Evolutionary conservation across 2,888 invertebrate genomes (phyloP), one percentile per base, ranked within the genome.

Genomic region (Acleris cristana): DNA sequence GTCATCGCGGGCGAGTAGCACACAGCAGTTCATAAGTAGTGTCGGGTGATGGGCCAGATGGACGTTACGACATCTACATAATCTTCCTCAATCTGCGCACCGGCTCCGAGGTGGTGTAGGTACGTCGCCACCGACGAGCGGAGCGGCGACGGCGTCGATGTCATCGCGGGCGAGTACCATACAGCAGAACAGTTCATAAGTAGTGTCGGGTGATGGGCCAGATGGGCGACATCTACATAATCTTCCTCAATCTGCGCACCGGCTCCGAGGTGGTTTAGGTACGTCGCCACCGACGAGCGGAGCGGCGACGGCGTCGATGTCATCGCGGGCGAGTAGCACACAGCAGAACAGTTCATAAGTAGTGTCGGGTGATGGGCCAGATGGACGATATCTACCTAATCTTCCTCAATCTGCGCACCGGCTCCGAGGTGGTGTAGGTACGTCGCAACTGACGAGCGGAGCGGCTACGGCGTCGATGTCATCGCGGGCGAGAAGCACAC

Each of bases 381-480:
- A 40, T 40, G 14, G 40, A 14, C 40, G n/a, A n/a, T n/a, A n/a
- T n/a, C n/a, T n/a, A 94, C 74, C 92, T 95, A 1, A 78, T 90
- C 58, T 95, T 95, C 77, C 82, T 93, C 49, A 93, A 95, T 79
- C 76, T 94, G 34, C 34, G 12, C 10, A 12, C 34, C 2, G 12
- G 87, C 40, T 82, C 90, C 8, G 93, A 94, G 73, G 75, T 79
- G 1, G 88, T 94, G n/a, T n/a, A n/a, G n/a, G 0, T 94, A 95
- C 73, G 85, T 89, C 26, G 94, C 95, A 26, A 90, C 92, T 45
- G 83, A 79, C 44, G 70, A 79, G 3, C 75, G 75, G 4, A 89
- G 80, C 5, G 94, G 94, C 0, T 95, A 95, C 78, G 96, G 96
- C 4, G 92, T 95, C 10, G 91, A 93, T 65, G 94, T 95, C 65